Evolutionary conservation across 2,113 vertebrate genomes (phyloP).

Genomic region (Spilogale gracilis): DNA sequence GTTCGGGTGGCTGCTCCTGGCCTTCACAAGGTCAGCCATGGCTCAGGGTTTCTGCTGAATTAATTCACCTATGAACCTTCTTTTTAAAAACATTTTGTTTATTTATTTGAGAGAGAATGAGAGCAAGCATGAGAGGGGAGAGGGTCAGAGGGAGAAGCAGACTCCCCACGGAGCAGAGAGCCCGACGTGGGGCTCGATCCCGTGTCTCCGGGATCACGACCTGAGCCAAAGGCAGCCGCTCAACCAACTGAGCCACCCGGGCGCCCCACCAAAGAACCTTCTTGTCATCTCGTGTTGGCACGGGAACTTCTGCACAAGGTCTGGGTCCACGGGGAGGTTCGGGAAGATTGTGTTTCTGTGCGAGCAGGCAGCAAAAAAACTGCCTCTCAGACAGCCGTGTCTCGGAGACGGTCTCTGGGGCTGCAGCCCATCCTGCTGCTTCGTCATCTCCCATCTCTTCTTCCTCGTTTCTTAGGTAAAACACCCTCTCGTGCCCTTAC

Average conservation of each 20-base stretch:
- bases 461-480: not conserved
- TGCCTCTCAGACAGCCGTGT: accelerated
- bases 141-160: no score
- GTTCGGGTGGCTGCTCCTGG: no score
- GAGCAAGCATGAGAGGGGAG: no score
- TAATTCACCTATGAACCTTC: accelerated
- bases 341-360: accelerated
- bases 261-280: not conserved
- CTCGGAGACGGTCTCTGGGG: no score
- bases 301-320: not conserved
- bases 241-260: no score
- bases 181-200: no score
- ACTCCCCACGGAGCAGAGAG: no score
- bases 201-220: no score
- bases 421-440: no score
- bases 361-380: accelerated
- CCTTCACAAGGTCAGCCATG: accelerated
- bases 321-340: accelerated
- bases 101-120: no score
- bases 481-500: not conserved
- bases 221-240: no score
- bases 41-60: not conserved
- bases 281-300: accelerated
- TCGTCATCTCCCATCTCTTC: not conserved
- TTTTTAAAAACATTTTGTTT: no score